Evolutionary conservation across 2,888 invertebrate genomes (phyloP).

Genomic region (Papilio protenor): DNA sequence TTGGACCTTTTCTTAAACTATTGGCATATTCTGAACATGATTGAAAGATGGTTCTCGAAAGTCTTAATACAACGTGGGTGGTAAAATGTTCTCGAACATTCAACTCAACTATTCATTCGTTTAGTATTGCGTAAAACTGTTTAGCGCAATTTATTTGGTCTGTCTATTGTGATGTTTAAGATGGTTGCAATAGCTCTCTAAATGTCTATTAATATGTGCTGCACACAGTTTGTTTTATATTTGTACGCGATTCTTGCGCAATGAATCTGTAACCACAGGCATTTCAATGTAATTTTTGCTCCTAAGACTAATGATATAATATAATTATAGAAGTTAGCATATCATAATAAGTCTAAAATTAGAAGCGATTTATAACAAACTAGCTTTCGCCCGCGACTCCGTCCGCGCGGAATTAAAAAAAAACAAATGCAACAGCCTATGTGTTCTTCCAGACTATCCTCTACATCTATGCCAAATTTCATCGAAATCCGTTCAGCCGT

Average conservation of each 20-base stretch:
- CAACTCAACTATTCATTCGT: background rate
- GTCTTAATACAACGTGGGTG: background rate
- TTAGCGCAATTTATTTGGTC: constrained; percentile 5
- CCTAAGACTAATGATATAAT: background rate
- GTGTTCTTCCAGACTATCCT: too few relatives aligned
- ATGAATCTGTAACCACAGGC: background rate
- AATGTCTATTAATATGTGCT: background rate
- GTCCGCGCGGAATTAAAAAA: too few relatives aligned
- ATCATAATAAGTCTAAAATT: background rate
- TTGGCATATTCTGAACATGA: too few relatives aligned
- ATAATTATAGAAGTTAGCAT: background rate
- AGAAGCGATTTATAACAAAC: background rate
- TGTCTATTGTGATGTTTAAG: constrained; percentile 13
- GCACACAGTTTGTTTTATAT: background rate
- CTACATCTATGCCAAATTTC: too few relatives aligned
- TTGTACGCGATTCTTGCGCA: constrained; percentile 5
- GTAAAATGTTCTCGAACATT: background rate
- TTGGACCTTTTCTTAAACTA: too few relatives aligned
- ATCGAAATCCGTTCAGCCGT: too few relatives aligned
- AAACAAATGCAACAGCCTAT: too few relatives aligned
- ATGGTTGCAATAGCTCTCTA: background rate
- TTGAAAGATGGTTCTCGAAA: background rate
- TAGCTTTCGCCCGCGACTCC: too few relatives aligned
- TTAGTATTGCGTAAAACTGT: constrained; percentile 11
- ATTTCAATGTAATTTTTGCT: constrained; percentile 14